phyloP scores from a whole-genome alignment of 2,113 vertebrate species.

The Mus pahari region DNA sequence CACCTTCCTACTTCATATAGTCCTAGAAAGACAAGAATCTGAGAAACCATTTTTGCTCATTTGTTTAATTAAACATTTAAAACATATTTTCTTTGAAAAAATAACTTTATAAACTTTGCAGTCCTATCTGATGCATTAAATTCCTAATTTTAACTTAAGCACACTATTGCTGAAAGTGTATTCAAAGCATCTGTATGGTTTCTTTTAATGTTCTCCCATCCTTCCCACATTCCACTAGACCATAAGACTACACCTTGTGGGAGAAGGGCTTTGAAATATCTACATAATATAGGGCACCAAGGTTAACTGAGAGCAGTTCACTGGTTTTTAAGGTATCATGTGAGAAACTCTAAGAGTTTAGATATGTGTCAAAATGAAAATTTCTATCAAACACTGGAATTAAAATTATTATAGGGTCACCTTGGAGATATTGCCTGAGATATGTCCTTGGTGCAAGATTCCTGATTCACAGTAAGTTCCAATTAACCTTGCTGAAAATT shows the following conservation, averaged over 20 bases:
- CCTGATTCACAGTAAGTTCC: neutral
- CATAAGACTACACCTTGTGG: neutral
- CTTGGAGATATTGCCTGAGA: neutral
- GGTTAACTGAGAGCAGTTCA: neutral
- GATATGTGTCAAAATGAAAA: neutral
- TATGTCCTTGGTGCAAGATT: neutral
- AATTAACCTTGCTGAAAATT: neutral
- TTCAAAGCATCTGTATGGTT: neutral
- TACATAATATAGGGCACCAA: neutral
- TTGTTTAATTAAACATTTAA: neutral
- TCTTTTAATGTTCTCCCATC: neutral
- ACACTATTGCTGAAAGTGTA: neutral
- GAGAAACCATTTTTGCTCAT: neutral
- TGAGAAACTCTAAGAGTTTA: neutral
- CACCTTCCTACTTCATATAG: neutral
- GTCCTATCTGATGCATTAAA: neutral
- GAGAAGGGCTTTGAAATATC: neutral
- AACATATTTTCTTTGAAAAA: neutral
- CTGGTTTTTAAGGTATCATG: neutral
- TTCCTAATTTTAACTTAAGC: neutral
- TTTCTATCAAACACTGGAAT: neutral
- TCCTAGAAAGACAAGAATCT: neutral
- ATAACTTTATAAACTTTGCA: neutral
- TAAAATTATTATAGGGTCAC: neutral
- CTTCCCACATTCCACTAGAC: neutral